A percentile compares a stretch with the other conserved stretches of the same genome.
Conservation (phyloP, 2,113 vertebrate genomes). For the Ibidorhyncha struthersii region DNA sequence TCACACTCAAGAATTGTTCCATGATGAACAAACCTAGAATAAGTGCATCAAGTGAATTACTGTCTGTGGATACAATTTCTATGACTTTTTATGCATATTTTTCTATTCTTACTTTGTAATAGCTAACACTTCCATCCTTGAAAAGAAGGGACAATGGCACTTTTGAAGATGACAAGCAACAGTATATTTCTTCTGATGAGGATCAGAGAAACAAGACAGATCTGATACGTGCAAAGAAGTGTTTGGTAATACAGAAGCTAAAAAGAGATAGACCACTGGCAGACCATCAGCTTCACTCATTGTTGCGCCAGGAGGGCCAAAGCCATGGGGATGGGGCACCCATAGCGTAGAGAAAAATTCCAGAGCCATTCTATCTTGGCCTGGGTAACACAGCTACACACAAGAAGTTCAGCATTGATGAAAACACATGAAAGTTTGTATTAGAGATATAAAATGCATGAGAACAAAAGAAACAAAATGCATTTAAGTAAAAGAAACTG, state of each 20-base stretch:
- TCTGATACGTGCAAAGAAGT: background rate
- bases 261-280: background rate
- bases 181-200: background rate
- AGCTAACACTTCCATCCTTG: background rate
- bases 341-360: accelerated
- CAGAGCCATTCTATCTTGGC: background rate
- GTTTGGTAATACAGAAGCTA: background rate
- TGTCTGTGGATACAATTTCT: background rate
- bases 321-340: background rate
- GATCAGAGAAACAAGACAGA: background rate
- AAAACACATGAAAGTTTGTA: background rate
- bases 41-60: background rate
- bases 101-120: background rate
- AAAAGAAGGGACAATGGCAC: background rate
- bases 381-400: background rate
- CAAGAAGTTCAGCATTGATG: background rate
- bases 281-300: background rate
- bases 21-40: slow-evolving; percentile 90
- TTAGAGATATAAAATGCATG: background rate
- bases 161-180: background rate
- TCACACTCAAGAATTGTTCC: slow-evolving; percentile 91
- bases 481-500: background rate
- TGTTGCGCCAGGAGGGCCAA: background rate
- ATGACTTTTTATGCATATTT: background rate
- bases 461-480: background rate